phyloP scores from a whole-genome alignment of 2,113 vertebrate genomes.

The Ranitomeya variabilis region DNA sequence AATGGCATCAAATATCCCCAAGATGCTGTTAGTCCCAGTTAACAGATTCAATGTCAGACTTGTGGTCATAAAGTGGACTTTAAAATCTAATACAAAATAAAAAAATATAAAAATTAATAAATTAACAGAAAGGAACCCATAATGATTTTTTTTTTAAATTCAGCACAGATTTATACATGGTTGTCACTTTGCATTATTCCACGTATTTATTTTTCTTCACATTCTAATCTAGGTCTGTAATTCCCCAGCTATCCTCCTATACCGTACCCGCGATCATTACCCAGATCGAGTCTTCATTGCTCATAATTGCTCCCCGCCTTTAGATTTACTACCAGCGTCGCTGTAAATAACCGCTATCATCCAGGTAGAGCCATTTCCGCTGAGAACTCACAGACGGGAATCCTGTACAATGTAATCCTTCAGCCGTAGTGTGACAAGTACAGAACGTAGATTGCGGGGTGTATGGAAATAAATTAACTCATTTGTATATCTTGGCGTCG shows the following conservation, averaged over 20 bases:
- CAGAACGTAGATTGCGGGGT: conserved; percentile 51
- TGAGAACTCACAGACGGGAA: conserved; percentile 7
- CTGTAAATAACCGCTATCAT: conserved; percentile 52
- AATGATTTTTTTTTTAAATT: too few relatives aligned
- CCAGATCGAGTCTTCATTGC: background rate
- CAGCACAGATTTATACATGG: too few relatives aligned
- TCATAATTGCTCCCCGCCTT: background rate
- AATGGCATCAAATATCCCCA: too few relatives aligned
- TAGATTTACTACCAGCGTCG: background rate
- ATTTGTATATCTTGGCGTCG: conserved; percentile 59
- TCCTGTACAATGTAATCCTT: conserved; percentile 23
- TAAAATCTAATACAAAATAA: too few relatives aligned
- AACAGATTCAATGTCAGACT: too few relatives aligned
- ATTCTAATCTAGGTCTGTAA: background rate
- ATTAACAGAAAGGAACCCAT: too few relatives aligned
- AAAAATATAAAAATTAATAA: too few relatives aligned
- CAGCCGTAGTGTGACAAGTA: conserved; percentile 13
- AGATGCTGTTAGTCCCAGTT: too few relatives aligned
- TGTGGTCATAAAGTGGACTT: too few relatives aligned
- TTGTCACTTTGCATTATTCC: background rate
- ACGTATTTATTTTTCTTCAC: background rate
- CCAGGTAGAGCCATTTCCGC: conserved; percentile 29
- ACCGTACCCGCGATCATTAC: background rate
- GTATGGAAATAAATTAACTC: conserved; percentile 54
- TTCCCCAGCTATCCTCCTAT: background rate